Percentiles rank a stretch among this genome's conserved stretches.
Evolutionary conservation across 2,113 vertebrate genomes (phyloP).

Genomic region (Galbula dea): DNA sequence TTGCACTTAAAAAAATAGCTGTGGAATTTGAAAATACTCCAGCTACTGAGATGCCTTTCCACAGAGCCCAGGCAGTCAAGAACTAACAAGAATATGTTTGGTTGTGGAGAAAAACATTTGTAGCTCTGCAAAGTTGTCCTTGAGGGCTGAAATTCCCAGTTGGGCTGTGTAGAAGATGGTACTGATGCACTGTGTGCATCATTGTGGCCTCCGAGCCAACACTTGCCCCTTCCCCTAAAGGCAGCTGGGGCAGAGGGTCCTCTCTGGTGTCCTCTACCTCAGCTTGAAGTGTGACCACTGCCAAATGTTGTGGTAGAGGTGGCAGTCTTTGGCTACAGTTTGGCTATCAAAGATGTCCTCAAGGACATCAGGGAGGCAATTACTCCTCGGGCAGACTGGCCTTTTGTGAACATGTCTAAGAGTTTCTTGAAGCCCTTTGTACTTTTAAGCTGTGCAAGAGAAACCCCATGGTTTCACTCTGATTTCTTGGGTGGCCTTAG

Average conservation of each 20-base stretch:
- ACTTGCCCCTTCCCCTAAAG: not conserved
- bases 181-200: rapidly evolving
- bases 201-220: rapidly evolving
- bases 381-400: not conserved
- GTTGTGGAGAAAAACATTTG: not conserved
- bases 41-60: not conserved
- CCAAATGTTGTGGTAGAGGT: rapidly evolving
- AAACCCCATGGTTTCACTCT: not conserved
- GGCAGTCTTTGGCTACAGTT: rapidly evolving
- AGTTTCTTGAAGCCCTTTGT: not conserved
- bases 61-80: not conserved
- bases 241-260: not conserved
- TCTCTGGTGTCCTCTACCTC: not conserved
- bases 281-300: rapidly evolving
- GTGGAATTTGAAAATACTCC: not conserved
- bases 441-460: not conserved
- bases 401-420: not conserved
- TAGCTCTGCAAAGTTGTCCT: not conserved
- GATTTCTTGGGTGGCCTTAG: not conserved
- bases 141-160: not conserved
- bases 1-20: not conserved
- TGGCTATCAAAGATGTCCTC: not conserved
- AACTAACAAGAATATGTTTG: not conserved
- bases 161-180: no score
- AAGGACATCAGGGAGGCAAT: not conserved